Conservation (phyloP, 2,797 vertebrate species). For the Enteromius radiatus region DNA sequence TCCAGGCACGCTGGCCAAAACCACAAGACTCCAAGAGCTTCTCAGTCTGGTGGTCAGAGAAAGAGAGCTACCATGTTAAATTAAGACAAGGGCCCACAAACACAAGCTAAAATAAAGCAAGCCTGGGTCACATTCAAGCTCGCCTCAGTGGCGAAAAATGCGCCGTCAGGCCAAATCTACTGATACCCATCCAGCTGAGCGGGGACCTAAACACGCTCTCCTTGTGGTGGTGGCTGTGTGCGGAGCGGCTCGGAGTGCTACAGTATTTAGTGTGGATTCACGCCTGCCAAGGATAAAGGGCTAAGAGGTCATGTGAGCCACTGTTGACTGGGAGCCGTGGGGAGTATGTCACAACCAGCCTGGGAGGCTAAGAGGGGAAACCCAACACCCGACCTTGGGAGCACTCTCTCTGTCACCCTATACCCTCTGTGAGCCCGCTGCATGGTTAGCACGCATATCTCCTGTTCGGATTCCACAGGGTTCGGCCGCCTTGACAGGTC, state of each 20-base stretch:
- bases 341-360: constrained; percentile 44
- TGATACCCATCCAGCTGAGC: constrained; percentile 8
- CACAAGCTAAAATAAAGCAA: constrained; percentile 52
- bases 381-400: constrained; percentile 59
- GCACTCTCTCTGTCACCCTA: constrained; percentile 56
- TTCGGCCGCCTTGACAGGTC: constrained; percentile 31
- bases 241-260: constrained; percentile 5
- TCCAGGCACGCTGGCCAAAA: constrained; percentile 46
- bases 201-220: constrained; percentile 2
- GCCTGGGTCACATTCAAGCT: constrained; percentile 39
- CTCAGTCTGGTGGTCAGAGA: constrained; percentile 51
- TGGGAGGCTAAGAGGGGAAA: constrained; percentile 54
- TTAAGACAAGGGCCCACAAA: constrained; percentile 49
- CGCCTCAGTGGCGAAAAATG: constrained; percentile 43
- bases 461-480: constrained; percentile 29
- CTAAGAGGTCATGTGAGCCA: constrained; percentile 43
- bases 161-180: constrained; percentile 52
- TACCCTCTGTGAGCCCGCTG: constrained; percentile 44
- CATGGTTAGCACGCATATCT: constrained; percentile 33
- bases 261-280: constrained; percentile 51
- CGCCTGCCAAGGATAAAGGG: constrained; percentile 36
- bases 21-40: constrained; percentile 50
- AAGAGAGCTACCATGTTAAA: constrained; percentile 56
- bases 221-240: constrained; percentile 21
- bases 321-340: constrained; percentile 41